phyloP scores from a whole-genome alignment of 2,888 invertebrate species.

The Drosophila leonis region DNA sequence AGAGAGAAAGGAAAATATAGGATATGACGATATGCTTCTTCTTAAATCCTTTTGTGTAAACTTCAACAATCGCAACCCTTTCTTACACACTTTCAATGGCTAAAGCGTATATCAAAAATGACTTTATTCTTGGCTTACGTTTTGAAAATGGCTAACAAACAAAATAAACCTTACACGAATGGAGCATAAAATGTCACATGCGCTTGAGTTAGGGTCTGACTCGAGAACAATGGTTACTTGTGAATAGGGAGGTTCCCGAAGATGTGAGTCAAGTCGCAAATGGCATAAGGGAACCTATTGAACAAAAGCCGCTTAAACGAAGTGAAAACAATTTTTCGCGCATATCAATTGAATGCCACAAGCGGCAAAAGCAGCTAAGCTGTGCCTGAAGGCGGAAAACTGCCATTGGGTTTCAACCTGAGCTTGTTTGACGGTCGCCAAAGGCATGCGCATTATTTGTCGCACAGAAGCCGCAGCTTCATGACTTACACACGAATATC shows the following conservation, averaged over 20 bases:
- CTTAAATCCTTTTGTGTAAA: not conserved
- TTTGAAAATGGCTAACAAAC: conserved; percentile 4
- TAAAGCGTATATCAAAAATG: not conserved
- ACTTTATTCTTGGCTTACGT: not conserved
- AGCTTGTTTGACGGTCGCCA: conserved; percentile 5
- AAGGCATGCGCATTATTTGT: conserved; percentile 59
- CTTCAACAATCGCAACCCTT: not conserved
- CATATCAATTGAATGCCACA: conserved; percentile 63
- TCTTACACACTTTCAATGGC: not conserved
- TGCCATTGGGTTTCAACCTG: conserved; percentile 7
- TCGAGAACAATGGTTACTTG: not conserved
- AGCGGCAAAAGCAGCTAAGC: conserved; percentile 10
- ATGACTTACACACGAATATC: not conserved
- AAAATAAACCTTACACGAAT: not conserved
- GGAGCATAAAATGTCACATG: conserved; percentile 16
- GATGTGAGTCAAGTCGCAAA: conserved; percentile 30
- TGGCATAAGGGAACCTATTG: conserved; percentile 31
- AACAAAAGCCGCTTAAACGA: conserved; percentile 56
- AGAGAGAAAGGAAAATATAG: too few relatives aligned
- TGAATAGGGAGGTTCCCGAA: not conserved
- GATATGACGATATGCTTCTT: not conserved
- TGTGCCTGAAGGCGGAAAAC: conserved; percentile 9
- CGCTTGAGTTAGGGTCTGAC: conserved; percentile 1
- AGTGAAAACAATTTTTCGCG: conserved; percentile 61
- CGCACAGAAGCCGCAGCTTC: conserved; percentile 29